Evolutionary conservation across 2,797 vertebrate species (phyloP).

Genomic region (Microctenopoma stevenorrisi): DNA sequence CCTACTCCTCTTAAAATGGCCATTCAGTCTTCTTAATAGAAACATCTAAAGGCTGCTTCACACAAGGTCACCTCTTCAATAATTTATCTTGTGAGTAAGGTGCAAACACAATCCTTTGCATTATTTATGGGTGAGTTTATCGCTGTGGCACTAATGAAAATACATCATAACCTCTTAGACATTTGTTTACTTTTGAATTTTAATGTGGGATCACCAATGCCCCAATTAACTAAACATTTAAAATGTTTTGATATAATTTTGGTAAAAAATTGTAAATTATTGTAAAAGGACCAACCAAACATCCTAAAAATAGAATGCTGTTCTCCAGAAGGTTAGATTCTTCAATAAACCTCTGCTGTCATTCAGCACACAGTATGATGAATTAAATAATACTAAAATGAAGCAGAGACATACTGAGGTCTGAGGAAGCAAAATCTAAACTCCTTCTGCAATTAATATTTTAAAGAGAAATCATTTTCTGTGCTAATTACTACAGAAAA

Average conservation of each 20-base stretch:
- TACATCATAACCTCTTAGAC: slow-evolving; percentile 2
- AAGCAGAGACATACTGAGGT: not conserved
- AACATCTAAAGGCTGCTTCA: not conserved
- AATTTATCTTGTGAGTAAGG: not conserved
- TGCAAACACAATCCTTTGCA: not conserved
- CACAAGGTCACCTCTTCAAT: slow-evolving; percentile 9
- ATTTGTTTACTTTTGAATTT: slow-evolving; percentile 1
- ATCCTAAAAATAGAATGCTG: not conserved
- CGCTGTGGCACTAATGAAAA: slow-evolving; percentile 3
- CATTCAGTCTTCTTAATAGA: not conserved
- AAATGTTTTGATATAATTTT: not conserved
- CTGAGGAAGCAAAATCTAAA: not conserved
- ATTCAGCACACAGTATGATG: not conserved
- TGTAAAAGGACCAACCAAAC: not conserved
- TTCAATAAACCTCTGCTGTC: not conserved
- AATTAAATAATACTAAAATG: not conserved
- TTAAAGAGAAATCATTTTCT: too few species aligned
- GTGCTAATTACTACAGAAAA: too few species aligned
- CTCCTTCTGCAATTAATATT: too few species aligned
- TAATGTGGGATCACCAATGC: not conserved
- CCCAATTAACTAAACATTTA: slow-evolving; percentile 1
- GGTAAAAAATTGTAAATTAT: too few species aligned
- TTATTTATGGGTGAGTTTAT: slow-evolving; percentile 27
- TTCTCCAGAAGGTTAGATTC: not conserved
- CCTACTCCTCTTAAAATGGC: slow-evolving; percentile 4